Evolutionary conservation across 1,140 invertebrate genomes (phyloP).

Genomic region (Tetramorium simillimum): DNA sequence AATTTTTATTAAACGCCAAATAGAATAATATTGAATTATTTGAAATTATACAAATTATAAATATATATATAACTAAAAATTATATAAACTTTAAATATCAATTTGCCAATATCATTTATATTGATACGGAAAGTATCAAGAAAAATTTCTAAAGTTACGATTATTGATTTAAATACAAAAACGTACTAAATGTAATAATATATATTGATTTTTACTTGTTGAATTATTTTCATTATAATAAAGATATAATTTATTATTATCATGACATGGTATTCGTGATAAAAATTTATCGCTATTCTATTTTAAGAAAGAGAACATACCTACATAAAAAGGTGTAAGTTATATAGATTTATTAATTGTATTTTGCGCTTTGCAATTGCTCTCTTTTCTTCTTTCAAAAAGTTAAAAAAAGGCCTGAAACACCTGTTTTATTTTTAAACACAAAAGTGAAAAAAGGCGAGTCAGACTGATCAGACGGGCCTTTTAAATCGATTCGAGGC

Average conservation of each 20-base stretch:
- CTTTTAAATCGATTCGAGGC: constrained; percentile 9
- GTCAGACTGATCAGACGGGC: not conserved
- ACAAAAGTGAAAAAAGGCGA: not conserved
- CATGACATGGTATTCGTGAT: not conserved
- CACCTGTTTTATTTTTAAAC: not conserved
- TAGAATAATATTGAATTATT: not conserved
- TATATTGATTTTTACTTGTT: not conserved
- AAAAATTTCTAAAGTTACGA: not conserved
- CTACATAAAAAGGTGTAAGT: not conserved
- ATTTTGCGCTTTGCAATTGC: not conserved
- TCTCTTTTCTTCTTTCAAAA: not conserved
- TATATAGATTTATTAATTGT: not conserved
- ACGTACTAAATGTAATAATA: too few relatives aligned
- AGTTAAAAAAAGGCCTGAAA: not conserved
- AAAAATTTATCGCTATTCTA: not conserved
- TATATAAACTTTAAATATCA: not conserved
- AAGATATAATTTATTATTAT: too few relatives aligned
- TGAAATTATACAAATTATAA: not conserved
- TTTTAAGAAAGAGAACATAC: not conserved
- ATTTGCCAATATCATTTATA: not conserved
- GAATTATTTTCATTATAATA: not conserved
- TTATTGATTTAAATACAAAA: not conserved
- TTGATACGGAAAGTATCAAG: not conserved
- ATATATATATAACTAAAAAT: not conserved
- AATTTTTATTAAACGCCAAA: not conserved